Evolutionary conservation across 2,113 vertebrate genomes (phyloP), one percentile per base, ranked within the genome.

Genomic region (Penelope pileata): DNA sequence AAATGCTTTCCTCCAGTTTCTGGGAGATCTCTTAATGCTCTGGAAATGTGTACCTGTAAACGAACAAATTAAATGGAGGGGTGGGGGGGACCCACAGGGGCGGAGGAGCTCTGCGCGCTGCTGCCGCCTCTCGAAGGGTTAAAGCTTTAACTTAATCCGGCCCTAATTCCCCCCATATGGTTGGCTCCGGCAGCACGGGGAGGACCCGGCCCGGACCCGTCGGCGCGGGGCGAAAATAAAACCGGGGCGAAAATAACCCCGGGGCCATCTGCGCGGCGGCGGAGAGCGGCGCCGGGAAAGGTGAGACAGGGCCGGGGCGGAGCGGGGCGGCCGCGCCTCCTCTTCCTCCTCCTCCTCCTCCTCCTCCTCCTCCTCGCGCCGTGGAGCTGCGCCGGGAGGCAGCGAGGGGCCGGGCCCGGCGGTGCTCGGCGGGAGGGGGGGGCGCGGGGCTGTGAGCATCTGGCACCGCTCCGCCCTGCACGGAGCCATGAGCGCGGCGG

Each of bases 401-500:
- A n/a, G 54, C 54, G 16, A 16, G 29, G 53, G 16, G 53, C 53
- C n/a, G n/a, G n/a, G n/a, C n/a, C n/a, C n/a, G 54, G 54, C 29
- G 54, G 30, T 18, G 30, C 10, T n/a, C n/a, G n/a, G n/a, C n/a
- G n/a, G n/a, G n/a, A n/a, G n/a, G n/a, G n/a, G n/a, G 54, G 54
- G 32, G 54, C 32, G 96, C 34, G 98, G 24, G 12, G 27, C 51
- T 15, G 27, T 16, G 30, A n/a, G n/a, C n/a, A n/a, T n/a, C 8
- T 29, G 53, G 53, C 53, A 54, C 53, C 53, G 53, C n/a, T n/a
- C n/a, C n/a, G n/a, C n/a, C n/a, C n/a, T n/a, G n/a, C 53, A 16
- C 53, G 53, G 53, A 54, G 53, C 34, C 81, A 97, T 98, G 97
- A 98, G 94, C 85, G 97, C 95, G 75, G 96, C 97, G 74, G 97